phyloP scores from a whole-genome alignment of 2,888 invertebrate species.

The Athalia rosae region DNA sequence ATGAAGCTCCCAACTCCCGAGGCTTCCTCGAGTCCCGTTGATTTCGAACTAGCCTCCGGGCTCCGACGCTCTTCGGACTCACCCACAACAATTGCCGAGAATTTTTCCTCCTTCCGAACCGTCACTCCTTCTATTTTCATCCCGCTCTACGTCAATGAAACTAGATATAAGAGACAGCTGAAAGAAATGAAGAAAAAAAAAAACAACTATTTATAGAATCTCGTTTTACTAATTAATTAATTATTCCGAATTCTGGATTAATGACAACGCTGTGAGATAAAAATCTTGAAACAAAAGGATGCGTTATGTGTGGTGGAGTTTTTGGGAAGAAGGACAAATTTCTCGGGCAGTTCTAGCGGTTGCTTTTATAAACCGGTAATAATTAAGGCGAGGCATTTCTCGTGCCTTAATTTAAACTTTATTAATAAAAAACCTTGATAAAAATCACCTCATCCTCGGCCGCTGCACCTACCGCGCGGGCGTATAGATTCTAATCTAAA shows the following conservation, averaged over 20 bases:
- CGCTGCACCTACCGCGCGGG: constrained; percentile 12
- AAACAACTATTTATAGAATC: too few species aligned
- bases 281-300: constrained; percentile 4
- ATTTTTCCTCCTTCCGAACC: too few species aligned
- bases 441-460: constrained; percentile 42
- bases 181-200: too few species aligned
- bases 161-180: too few species aligned
- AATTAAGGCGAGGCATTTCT: constrained; percentile 55
- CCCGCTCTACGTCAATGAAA: too few species aligned
- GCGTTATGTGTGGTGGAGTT: constrained; percentile 10
- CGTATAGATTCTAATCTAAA: constrained; percentile 46
- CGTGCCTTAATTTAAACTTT: constrained; percentile 58
- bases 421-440: constrained; percentile 56
- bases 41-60: constrained; percentile 15
- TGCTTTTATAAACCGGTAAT: constrained; percentile 48
- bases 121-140: too few species aligned
- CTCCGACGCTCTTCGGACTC: neutral
- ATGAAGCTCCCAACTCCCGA: constrained; percentile 7
- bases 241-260: too few species aligned
- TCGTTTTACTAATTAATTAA: too few species aligned
- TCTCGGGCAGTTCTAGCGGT: constrained; percentile 30
- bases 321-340: constrained; percentile 38
- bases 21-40: constrained; percentile 18
- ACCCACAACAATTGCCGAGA: too few species aligned
- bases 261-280: neutral